Evolutionary conservation across 2,113 vertebrate genomes (phyloP).

Genomic region (Zosterops borbonicus): DNA sequence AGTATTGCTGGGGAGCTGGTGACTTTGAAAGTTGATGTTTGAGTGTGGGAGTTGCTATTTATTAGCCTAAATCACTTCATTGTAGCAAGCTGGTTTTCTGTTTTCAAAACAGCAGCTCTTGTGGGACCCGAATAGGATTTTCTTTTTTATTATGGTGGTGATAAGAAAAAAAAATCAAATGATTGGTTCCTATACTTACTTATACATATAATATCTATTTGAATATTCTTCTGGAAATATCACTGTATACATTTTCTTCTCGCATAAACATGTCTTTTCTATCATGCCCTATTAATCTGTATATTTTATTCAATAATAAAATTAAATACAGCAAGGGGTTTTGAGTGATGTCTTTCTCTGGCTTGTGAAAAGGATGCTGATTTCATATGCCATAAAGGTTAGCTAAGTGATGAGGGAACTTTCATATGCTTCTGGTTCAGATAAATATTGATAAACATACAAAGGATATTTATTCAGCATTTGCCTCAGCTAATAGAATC

Average conservation of each 20-base stretch:
- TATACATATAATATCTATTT: not conserved
- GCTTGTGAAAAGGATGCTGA: slow-evolving; percentile 44
- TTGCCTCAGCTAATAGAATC: not conserved
- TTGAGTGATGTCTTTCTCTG: slow-evolving; percentile 3
- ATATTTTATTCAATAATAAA: not conserved
- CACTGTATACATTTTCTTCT: not conserved
- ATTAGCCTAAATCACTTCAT: not conserved
- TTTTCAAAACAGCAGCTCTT: not conserved
- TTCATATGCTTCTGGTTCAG: slow-evolving; percentile 29
- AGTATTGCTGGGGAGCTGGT: not conserved
- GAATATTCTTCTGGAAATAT: not conserved
- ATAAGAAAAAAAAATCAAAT: not conserved
- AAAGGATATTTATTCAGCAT: not conserved
- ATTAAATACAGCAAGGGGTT: not conserved
- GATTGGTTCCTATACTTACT: not conserved
- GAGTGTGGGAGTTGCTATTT: not conserved
- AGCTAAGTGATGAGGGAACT: slow-evolving; percentile 23
- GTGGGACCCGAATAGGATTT: not conserved
- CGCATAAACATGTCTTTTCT: not conserved
- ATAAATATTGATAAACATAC: slow-evolving; percentile 18
- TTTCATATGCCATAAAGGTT: slow-evolving; percentile 14
- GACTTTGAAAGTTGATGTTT: not conserved
- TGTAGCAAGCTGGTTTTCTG: not conserved
- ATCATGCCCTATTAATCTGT: not conserved
- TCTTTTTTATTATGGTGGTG: not conserved